phyloP scores from a whole-genome alignment of 1,140 invertebrate genomes.

The Drosophila sp. region DNA sequence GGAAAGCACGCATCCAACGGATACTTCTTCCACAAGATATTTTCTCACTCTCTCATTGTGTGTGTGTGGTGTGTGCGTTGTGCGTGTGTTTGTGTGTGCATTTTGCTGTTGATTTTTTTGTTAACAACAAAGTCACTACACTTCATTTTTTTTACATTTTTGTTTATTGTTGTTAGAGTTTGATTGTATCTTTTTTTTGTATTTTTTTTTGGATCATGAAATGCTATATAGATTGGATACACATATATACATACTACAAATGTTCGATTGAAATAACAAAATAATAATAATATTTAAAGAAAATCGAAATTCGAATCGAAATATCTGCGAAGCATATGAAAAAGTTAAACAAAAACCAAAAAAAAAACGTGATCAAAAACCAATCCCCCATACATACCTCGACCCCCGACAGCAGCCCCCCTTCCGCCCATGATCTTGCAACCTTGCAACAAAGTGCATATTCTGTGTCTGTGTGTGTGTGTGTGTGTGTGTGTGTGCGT shows the following conservation, averaged over 20 bases:
- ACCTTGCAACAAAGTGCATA: conserved; percentile 10
- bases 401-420: not conserved
- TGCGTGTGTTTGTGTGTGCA: conserved; percentile 7
- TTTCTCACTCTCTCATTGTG: conserved; percentile 18
- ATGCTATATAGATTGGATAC: conserved; percentile 7
- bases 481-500: not conserved
- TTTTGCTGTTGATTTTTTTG: conserved; percentile 12
- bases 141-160: not conserved
- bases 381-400: not conserved
- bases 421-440: not conserved
- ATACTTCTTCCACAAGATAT: conserved; percentile 8
- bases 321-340: not conserved
- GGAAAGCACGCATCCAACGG: conserved; percentile 25
- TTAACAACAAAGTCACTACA: conserved; percentile 11
- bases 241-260: not conserved
- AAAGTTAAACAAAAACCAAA: not conserved
- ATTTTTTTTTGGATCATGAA: not conserved
- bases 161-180: not conserved
- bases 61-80: not conserved
- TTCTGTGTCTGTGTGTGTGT: not conserved
- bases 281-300: not conserved
- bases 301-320: not conserved
- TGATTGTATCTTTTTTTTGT: not conserved
- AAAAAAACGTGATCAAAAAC: not conserved
- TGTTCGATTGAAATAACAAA: conserved; percentile 2